Evolutionary conservation across 2,888 invertebrate species (phyloP).

Genomic region (Ophion ellenae): DNA sequence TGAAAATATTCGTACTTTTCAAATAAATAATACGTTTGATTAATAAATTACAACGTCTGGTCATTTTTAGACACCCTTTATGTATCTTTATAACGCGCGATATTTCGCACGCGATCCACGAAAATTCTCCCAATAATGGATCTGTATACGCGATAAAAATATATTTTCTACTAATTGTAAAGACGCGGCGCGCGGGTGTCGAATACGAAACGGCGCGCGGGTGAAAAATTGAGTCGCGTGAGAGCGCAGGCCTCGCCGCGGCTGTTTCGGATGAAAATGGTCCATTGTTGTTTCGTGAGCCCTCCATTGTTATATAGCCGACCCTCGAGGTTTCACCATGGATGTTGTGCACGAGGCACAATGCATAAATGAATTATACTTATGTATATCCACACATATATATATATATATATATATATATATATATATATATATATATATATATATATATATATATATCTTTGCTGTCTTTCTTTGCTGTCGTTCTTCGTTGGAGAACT

Average conservation of each 20-base stretch:
- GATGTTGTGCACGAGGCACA: constrained; percentile 55
- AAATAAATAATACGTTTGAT: too few species aligned
- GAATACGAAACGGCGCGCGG: constrained; percentile 48
- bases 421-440: constrained; percentile 35
- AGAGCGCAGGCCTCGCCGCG: constrained; percentile 33
- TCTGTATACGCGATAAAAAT: constrained; percentile 18
- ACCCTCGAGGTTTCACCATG: constrained; percentile 35
- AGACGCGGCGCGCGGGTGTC: constrained; percentile 20
- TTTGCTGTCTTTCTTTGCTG: constrained; percentile 57
- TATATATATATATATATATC: too few species aligned
- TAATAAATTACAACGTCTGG: too few species aligned
- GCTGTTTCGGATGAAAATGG: constrained; percentile 62
- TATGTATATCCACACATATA: constrained; percentile 10
- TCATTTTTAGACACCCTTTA: too few species aligned
- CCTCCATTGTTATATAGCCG: constrained; percentile 51
- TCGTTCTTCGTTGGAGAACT: constrained; percentile 40
- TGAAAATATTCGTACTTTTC: too few species aligned
- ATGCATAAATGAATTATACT: constrained; percentile 68
- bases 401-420: constrained; percentile 30
- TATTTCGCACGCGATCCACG: constrained; percentile 32
- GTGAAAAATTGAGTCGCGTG: constrained; percentile 57
- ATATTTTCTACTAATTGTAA: constrained; percentile 50
- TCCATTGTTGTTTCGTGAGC: constrained; percentile 55
- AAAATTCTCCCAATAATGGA: constrained; percentile 8
- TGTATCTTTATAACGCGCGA: too few species aligned